Base-by-base conservation (phyloP, 1,140 invertebrate species). In the Drosophila fuyamai region DNA sequence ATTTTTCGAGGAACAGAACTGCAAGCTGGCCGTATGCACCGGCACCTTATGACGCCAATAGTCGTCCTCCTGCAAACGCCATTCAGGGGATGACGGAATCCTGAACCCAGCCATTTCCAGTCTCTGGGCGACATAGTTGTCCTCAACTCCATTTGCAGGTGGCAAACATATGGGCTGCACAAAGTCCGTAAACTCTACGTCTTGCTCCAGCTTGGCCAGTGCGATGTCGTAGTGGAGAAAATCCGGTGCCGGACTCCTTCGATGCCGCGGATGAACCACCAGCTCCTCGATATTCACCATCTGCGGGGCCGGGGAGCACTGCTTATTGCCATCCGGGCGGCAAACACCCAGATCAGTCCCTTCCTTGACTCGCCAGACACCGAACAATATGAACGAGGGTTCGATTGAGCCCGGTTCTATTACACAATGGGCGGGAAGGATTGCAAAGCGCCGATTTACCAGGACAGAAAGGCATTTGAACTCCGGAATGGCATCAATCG, bases 141-240 rank as follows among this genome's bases (percentile, higher is more conserved):
- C 47, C 14, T 51, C 16, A 2, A 1, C 8, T 5, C 18, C 5
- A 3, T 10, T 13, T 5, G 8, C 36, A 4, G 71, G 27, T 35
- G 63, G 56, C 50, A 68, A 27, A 48, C 71, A 74, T 13, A 74
- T 54, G 6, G 71, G 71, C n/a, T 67, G 40, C 4, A 74, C 29
- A 18, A 38, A 54, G 2, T 27, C 36, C 2, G 50, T 23, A 41
- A 61, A 18, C 4, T 29, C 29, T 2, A 74, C 71, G 0, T 18
- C 10, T 2, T 6, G 10, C 7, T 9, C 36, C 13, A 74, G 29
- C 10, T 46, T 68, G 12, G 55, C 48, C 18, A 74, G 14, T 1
- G 63, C 62, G 5, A 74, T 59, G 55, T 74, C 48, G 27, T 55
- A 40, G 9, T 60, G 32, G 4, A 14, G 23, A 7, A 32, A 32